Percentiles rank a stretch among this genome's conserved stretches.
Evolutionary conservation across 92 coral and sea anemone species (phyloP).

Genomic region (Metridium senile): DNA sequence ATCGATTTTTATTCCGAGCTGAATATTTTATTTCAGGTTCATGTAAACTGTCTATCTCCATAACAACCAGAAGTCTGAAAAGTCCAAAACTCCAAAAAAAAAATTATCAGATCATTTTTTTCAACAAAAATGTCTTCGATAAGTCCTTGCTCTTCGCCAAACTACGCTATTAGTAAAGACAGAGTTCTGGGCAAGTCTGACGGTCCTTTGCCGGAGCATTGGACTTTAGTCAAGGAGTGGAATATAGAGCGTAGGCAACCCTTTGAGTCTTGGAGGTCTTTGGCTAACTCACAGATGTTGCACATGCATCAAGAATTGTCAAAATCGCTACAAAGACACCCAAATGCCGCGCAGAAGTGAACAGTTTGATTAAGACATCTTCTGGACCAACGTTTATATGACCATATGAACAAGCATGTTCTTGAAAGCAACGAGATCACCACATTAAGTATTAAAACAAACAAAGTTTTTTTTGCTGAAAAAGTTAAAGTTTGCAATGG

Average conservation of each 20-base stretch:
- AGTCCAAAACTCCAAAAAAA: neutral
- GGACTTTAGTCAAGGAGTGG: slow-evolving; percentile 93
- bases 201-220: slow-evolving; percentile 78
- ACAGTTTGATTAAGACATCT: neutral
- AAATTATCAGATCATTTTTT: too few relatives aligned
- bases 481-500: too few relatives aligned
- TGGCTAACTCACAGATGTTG: slow-evolving; percentile 69
- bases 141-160: slow-evolving; percentile 41
- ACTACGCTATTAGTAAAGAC: slow-evolving; percentile 6
- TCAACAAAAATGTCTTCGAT: slow-evolving; percentile 45
- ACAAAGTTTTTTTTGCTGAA: too few relatives aligned
- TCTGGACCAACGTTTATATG: too few relatives aligned
- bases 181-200: slow-evolving; percentile 24
- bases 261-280: slow-evolving; percentile 77
- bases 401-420: too few relatives aligned
- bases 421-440: too few relatives aligned
- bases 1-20: neutral
- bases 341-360: slow-evolving; percentile 57
- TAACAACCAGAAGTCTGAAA: slow-evolving; percentile 9
- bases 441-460: too few relatives aligned
- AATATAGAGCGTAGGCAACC: slow-evolving; percentile 78
- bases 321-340: slow-evolving; percentile 64
- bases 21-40: slow-evolving; percentile 5
- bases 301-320: slow-evolving; percentile 69
- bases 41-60: slow-evolving; percentile 18